Percentiles rank a stretch among this genome's conserved stretches.
These are phyloP conservation scores for Conchocele bisecta DNA, from an alignment of 2,888 invertebrate species.

Conservation along the genomic window DNA sequence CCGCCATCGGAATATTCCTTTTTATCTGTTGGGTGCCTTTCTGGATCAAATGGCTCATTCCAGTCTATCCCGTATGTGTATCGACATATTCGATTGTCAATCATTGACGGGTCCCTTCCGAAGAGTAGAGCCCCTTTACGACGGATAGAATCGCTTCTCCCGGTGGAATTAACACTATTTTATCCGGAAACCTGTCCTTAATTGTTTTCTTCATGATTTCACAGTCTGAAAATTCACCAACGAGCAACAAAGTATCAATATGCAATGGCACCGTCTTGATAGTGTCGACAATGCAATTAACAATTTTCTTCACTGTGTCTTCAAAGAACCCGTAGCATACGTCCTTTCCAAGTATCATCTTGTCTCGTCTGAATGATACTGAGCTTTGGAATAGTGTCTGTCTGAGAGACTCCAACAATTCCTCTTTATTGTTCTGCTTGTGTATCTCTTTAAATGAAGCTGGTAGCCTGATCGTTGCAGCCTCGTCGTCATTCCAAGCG, in stretches of 20 bases:
- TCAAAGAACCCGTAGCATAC: slow-evolving; percentile 10
- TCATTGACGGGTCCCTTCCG: slow-evolving; percentile 32
- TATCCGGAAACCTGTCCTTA: slow-evolving; percentile 11
- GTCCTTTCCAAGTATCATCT: slow-evolving; percentile 3
- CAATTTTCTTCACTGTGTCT: slow-evolving; percentile 11
- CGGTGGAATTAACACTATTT: slow-evolving; percentile 29
- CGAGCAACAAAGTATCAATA: slow-evolving; percentile 29
- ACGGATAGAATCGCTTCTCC: slow-evolving; percentile 25
- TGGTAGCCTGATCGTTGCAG: slow-evolving; percentile 6
- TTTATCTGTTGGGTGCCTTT: slow-evolving; percentile 12
- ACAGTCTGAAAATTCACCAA: slow-evolving; percentile 44
- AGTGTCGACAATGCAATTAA: too few relatives aligned
- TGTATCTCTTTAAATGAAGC: neutral
- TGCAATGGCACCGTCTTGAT: neutral
- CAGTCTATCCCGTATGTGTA: slow-evolving; percentile 44
- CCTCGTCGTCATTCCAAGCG: neutral
- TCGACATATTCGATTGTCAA: slow-evolving; percentile 18
- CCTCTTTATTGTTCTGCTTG: neutral
- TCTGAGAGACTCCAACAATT: neutral
- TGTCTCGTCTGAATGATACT: neutral
- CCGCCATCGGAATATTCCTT: slow-evolving; percentile 35
- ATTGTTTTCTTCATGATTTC: slow-evolving; percentile 20
- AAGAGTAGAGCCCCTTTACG: slow-evolving; percentile 42
- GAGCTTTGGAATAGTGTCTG: neutral
- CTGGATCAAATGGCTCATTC: slow-evolving; percentile 38